phyloP scores from a whole-genome alignment of 2,888 invertebrate species.

The Tinea semifulvella region DNA sequence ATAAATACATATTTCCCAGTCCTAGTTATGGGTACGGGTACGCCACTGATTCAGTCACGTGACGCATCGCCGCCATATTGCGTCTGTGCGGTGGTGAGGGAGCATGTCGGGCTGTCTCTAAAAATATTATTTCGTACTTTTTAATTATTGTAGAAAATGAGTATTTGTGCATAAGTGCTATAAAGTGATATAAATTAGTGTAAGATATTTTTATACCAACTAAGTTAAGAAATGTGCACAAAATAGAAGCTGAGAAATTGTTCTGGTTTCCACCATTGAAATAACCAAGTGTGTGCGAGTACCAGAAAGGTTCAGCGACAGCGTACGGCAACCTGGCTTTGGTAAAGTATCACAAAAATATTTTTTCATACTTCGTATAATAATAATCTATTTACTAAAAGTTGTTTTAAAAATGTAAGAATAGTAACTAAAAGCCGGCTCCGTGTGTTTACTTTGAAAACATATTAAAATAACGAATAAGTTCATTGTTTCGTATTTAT shows the following conservation, averaged over 20 bases:
- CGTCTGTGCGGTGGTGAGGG: conserved; percentile 37
- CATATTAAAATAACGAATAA: not conserved
- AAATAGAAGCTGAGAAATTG: conserved; percentile 22
- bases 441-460: not conserved
- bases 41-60: conserved; percentile 32
- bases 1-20: conserved; percentile 1
- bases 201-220: not conserved
- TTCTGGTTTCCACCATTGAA: conserved; percentile 44
- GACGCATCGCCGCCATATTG: conserved; percentile 50
- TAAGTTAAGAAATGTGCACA: not conserved
- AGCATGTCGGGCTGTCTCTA: conserved; percentile 18
- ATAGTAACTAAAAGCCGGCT: conserved; percentile 9
- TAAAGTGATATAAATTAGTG: conserved; percentile 1
- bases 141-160: not conserved
- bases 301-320: conserved; percentile 38
- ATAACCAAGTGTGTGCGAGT: conserved; percentile 40
- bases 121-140: not conserved
- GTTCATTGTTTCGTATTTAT: not conserved
- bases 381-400: not conserved
- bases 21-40: conserved; percentile 13
- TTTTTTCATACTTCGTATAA: not conserved
- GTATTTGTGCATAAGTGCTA: not conserved
- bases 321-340: conserved; percentile 28
- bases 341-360: conserved; percentile 23
- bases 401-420: not conserved